Evolutionary conservation across 2,888 invertebrate genomes (phyloP), one percentile per base, ranked within the genome.

Genomic region (Orthonychiurus folsomi): DNA sequence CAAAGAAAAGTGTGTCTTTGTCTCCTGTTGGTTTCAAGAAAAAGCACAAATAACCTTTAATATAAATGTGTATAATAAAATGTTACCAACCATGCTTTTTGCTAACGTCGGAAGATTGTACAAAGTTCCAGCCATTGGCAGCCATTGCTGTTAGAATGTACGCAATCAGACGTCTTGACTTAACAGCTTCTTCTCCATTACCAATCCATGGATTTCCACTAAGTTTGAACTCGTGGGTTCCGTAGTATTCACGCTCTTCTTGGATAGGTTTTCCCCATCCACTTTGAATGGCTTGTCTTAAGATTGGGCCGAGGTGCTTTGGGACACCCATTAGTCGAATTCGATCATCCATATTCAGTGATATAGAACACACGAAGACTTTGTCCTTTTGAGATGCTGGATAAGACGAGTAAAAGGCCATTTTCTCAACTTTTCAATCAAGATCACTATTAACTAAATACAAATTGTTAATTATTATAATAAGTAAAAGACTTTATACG

Each of bases 1-100:
- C 69, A 52, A 69, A 69, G 56, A 67, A 67, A 23, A 69, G 48
- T 2, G 65, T 63, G 25, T 69, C 69, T 50, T 64, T 64, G 56
- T 67, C 67, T 3, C 59, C 55, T n/a, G n/a, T n/a, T n/a, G n/a
- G n/a, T n/a, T n/a, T n/a, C n/a, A n/a, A n/a, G n/a, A n/a, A n/a
- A n/a, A n/a, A n/a, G n/a, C n/a, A n/a, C n/a, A n/a, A n/a, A n/a
- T n/a, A n/a, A n/a, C n/a, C n/a, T n/a, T n/a, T n/a, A n/a, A n/a
- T n/a, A n/a, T n/a, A n/a, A n/a, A n/a, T n/a, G n/a, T n/a, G n/a
- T n/a, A n/a, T n/a, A n/a, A n/a, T n/a, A n/a, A n/a, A n/a, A n/a
- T n/a, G n/a, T n/a, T n/a, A n/a, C n/a, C n/a, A n/a, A n/a, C n/a
- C n/a, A 20, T 53, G 59, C 18, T 62, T 59, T 55, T 67, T 67